Evolutionary conservation across 1,140 invertebrate species (phyloP), one percentile per base, ranked within the genome.

Genomic region (Oscheius sp.): DNA sequence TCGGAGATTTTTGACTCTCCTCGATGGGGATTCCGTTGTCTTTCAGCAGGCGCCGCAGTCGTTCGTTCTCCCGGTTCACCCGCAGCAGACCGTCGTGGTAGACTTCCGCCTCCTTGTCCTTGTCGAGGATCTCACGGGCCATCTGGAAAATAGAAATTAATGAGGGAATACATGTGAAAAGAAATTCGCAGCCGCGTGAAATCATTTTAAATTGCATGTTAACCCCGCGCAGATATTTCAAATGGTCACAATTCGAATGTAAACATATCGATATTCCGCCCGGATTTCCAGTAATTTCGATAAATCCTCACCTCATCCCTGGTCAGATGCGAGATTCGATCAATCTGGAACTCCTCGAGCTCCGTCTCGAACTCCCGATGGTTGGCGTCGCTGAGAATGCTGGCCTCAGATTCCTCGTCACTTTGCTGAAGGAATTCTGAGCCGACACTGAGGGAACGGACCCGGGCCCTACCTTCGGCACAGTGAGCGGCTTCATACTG

Each of bases 121-220:
- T 68, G n/a, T 68, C 45, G 3, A 68, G 46, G 18, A 68, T 68
- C 28, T 46, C 66, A 31, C 66, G 66, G n/a, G 66, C 55, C 55
- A 68, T 55, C 66, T 68, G 46, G 31, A 68, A 63, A n/a, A 7
- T 36, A 58, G 3, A 64, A 23, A 26, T 66, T 64, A 64, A 32
- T 4, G 20, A 15, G 31, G 31, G n/a, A 20, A 7, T 20, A n/a
- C n/a, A n/a, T n/a, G n/a, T n/a, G n/a, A n/a, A n/a, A n/a, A n/a
- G n/a, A n/a, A n/a, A n/a, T n/a, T n/a, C n/a, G n/a, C n/a, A n/a
- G n/a, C n/a, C n/a, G n/a, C n/a, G n/a, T n/a, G n/a, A n/a, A n/a
- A n/a, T n/a, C n/a, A n/a, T n/a, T n/a, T n/a, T n/a, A n/a, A n/a
- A n/a, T n/a, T n/a, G n/a, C n/a, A n/a, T n/a, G n/a, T n/a, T n/a